phyloP scores from a whole-genome alignment of 2,888 invertebrate species.

The Yponomeuta sedellus region DNA sequence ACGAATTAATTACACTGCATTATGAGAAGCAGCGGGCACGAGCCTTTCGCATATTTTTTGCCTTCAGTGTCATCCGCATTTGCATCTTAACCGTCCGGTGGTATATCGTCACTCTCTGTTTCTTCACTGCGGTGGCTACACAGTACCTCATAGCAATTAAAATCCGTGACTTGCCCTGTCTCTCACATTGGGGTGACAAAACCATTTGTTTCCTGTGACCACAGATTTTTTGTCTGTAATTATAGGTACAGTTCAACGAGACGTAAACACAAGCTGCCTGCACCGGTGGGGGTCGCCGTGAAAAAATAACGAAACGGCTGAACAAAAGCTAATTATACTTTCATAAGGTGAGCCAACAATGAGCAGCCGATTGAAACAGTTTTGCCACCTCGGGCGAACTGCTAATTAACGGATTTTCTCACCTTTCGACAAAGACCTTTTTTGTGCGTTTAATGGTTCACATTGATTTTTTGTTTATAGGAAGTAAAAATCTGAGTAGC shows the following conservation, averaged over 20 bases:
- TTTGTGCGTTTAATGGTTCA: constrained; percentile 36
- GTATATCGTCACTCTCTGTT: constrained; percentile 3
- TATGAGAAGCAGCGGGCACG: constrained; percentile 41
- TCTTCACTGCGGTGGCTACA: background rate
- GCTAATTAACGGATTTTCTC: constrained; percentile 72
- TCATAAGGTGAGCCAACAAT: constrained; percentile 50
- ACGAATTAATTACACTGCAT: constrained; percentile 62
- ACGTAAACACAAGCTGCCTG: constrained; percentile 51
- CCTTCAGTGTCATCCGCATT: constrained; percentile 30
- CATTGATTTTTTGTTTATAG: constrained; percentile 35
- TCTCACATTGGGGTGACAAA: constrained; percentile 39
- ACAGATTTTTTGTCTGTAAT: constrained; percentile 48
- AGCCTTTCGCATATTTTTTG: constrained; percentile 37
- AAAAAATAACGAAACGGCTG: constrained; percentile 39
- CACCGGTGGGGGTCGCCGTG: constrained; percentile 35
- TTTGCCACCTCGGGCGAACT: constrained; percentile 41
- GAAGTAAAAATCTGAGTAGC: constrained; percentile 9
- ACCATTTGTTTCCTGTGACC: constrained; percentile 26
- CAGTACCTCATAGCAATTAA: constrained; percentile 39
- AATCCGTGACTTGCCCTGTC: constrained; percentile 50
- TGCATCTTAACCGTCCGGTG: constrained; percentile 32
- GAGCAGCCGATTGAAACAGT: constrained; percentile 38
- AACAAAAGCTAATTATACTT: constrained; percentile 70
- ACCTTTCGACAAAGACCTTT: constrained; percentile 58
- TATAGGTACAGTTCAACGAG: constrained; percentile 46